Evolutionary conservation across 1,140 invertebrate genomes (phyloP).

Genomic region (Drosophila aff.): DNA sequence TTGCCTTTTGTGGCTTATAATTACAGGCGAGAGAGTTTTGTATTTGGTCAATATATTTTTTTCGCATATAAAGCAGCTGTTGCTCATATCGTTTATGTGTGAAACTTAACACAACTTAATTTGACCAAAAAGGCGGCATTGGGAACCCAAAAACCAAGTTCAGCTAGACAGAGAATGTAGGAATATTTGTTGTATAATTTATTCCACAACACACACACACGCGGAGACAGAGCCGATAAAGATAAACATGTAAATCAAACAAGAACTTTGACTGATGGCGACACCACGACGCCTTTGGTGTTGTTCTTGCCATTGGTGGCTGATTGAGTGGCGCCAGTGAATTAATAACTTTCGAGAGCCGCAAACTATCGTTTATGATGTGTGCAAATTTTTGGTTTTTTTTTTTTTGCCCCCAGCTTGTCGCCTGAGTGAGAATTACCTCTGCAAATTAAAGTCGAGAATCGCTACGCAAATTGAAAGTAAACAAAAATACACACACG

Average conservation of each 20-base stretch:
- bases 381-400: constrained; percentile 51
- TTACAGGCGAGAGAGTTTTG: constrained; percentile 55
- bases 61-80: constrained; percentile 54
- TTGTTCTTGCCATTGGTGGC: constrained; percentile 31
- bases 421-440: constrained; percentile 41
- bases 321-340: constrained; percentile 77
- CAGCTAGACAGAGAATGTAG: constrained; percentile 26
- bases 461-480: constrained; percentile 37
- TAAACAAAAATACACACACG: constrained; percentile 41
- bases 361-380: constrained; percentile 65
- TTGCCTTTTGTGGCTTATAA: constrained; percentile 61
- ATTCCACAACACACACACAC: constrained; percentile 53
- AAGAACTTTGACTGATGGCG: constrained; percentile 82
- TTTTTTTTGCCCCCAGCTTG: constrained; percentile 13
- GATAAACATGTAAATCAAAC: constrained; percentile 81
- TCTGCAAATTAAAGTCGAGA: constrained; percentile 35
- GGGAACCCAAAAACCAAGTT: constrained; percentile 13
- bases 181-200: constrained; percentile 67
- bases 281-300: constrained; percentile 63
- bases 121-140: constrained; percentile 66
- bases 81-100: constrained; percentile 62
- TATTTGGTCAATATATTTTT: constrained; percentile 12
- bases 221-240: constrained; percentile 34
- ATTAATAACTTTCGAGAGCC: constrained; percentile 58
- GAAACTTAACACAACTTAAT: constrained; percentile 81